Evolutionary conservation across 2,113 vertebrate species (phyloP).

Genomic region (Alligator mississippiensis): DNA sequence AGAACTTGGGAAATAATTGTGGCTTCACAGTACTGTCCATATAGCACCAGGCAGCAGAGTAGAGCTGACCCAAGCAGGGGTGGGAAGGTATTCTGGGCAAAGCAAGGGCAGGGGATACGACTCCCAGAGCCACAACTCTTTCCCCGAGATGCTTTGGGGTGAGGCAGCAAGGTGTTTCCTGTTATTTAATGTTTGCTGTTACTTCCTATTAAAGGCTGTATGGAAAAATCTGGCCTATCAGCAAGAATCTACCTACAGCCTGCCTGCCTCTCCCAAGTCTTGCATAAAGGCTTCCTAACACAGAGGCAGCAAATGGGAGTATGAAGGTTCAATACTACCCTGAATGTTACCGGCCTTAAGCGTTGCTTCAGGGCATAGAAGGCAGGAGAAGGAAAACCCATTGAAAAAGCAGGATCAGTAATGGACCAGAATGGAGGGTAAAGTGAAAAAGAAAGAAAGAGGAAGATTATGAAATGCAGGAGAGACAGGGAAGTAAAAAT

Average conservation of each 20-base stretch:
- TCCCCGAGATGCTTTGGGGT: not conserved
- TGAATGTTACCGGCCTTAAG: not conserved
- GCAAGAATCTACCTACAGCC: not conserved
- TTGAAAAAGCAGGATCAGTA: accelerated
- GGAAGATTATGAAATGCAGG: accelerated
- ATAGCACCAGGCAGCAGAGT: not conserved
- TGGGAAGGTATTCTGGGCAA: not conserved
- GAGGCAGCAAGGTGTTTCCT: not conserved
- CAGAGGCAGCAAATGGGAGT: not conserved
- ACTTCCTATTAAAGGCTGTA: not conserved
- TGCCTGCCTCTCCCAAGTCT: not conserved
- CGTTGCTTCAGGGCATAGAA: not conserved
- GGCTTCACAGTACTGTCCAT: not conserved
- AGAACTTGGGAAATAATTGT: not conserved
- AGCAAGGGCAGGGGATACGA: not conserved
- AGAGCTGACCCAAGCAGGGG: not conserved
- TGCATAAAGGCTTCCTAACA: accelerated
- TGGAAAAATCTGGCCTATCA: not conserved
- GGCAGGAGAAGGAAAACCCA: not conserved
- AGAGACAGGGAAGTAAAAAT: not conserved
- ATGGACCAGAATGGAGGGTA: not conserved
- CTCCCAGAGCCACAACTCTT: not conserved
- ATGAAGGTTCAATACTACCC: not conserved
- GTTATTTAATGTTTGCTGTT: too few relatives aligned
- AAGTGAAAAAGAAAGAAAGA: not conserved